A percentile compares a stretch with the other conserved stretches of the same genome.
Evolutionary conservation across 2,113 vertebrate genomes (phyloP).

Genomic region (Cheirogaleus medius): DNA sequence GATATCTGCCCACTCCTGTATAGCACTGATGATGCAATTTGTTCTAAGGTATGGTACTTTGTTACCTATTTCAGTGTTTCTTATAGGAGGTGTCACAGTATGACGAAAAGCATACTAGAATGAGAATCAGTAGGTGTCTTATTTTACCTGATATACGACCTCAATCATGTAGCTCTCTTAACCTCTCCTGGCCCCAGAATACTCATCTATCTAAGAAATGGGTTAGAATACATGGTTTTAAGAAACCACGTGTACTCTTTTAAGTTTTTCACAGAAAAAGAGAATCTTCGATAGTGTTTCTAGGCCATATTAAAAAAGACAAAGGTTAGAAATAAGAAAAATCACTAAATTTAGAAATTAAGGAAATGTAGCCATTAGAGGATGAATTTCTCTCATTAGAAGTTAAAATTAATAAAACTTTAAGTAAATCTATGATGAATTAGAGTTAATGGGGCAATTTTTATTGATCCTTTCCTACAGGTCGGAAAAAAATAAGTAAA

Average conservation of each 20-base stretch:
- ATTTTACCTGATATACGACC: background rate
- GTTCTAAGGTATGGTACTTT: constrained; percentile 91
- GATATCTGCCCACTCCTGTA: constrained; percentile 96
- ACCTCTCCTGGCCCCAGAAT: background rate
- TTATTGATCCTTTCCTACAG: constrained; percentile 75
- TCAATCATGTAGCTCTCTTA: background rate
- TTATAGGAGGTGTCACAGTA: background rate
- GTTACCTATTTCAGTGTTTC: background rate
- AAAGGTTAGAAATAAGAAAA: constrained; percentile 4
- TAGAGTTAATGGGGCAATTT: constrained; percentile 64
- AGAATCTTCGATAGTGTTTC: background rate
- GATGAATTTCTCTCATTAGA: background rate
- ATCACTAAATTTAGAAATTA: constrained; percentile 51
- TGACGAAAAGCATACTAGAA: background rate
- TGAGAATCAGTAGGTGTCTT: background rate
- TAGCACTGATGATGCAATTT: constrained; percentile 95
- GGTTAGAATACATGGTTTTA: background rate
- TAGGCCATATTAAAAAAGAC: background rate
- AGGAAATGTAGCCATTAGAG: background rate
- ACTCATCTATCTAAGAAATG: background rate
- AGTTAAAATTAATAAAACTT: constrained; percentile 53
- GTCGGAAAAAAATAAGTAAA: constrained; percentile 54
- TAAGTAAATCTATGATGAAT: constrained; percentile 40
- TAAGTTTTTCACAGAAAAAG: background rate
- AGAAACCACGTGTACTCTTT: background rate